Evolutionary conservation across 2,113 vertebrate genomes (phyloP), one percentile per base, ranked within the genome.

Genomic region (Panthera tigris): DNA sequence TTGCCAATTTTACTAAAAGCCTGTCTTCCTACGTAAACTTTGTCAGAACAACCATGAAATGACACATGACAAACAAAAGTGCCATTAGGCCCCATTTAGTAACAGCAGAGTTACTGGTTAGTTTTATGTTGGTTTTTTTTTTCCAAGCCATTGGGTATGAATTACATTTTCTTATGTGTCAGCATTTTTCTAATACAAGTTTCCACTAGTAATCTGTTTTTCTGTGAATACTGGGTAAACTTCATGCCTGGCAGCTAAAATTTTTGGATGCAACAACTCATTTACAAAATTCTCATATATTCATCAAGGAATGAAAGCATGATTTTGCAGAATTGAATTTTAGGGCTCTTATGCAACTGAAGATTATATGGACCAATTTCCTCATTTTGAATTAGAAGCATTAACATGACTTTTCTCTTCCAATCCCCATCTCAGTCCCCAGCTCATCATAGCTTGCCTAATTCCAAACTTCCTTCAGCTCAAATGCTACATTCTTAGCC

Each of bases 81-180:
- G 82, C 88, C 78, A 98, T 98, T 97, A 97, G 93, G 93, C 41
- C 45, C 85, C 91, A 69, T 82, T 61, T 95, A 93, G 81, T 91
- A 95, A 90, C 91, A 87, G 94, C 89, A 86, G 97, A 98, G 97
- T 95, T 95, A 61, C 82, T 97, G 36, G 97, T 61, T 71, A 94
- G 31, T 41, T 0, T 33, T 85, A 87, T n/a, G 7, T 61, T 74
- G 1, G 73, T 5, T 73, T 36, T 97, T 76, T 95, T 90, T 92
- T 89, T 73, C 89, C 36, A 94, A 98, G 95, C 61, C 98, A 97
- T 95, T 98, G 94, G 91, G 87, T 97, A 98, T 98, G 99, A 98
- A 98, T 98, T 98, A 98, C 92, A 98, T 98, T 98, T 98, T 98
- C 97, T 97, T 98, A 98, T 97, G 92, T 97, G 98, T 98, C 98